phyloP scores from a whole-genome alignment of 2,113 vertebrate genomes.

The Mustelus asterias region DNA sequence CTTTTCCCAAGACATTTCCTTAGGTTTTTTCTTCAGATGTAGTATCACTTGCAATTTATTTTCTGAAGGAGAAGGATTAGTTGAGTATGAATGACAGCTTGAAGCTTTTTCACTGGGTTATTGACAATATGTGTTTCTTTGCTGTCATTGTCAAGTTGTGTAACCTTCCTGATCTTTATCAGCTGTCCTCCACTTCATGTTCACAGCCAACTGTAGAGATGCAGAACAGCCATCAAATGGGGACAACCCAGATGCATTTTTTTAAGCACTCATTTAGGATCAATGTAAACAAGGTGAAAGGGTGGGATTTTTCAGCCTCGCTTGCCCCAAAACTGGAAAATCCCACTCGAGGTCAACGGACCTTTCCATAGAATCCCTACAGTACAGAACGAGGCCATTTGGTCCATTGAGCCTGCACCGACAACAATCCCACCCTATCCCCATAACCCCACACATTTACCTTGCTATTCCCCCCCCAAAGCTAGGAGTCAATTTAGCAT shows the following conservation, averaged over 20 bases:
- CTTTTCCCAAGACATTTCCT: slow-evolving; percentile 34
- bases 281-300: neutral
- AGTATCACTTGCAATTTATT: slow-evolving; percentile 29
- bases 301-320: too few relatives aligned
- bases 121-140: slow-evolving; percentile 11
- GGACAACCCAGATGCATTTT: neutral
- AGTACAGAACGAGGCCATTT: too few relatives aligned
- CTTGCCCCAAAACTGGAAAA: too few relatives aligned
- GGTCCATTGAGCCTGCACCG: too few relatives aligned
- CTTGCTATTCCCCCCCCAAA: too few relatives aligned
- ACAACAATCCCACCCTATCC: too few relatives aligned
- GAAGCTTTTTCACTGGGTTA: slow-evolving; percentile 11
- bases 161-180: slow-evolving; percentile 7
- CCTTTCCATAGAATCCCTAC: too few relatives aligned
- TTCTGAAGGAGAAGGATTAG: neutral
- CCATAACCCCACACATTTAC: too few relatives aligned
- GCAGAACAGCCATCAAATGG: neutral
- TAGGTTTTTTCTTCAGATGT: slow-evolving; percentile 21
- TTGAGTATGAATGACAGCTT: slow-evolving; percentile 25
- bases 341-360: too few relatives aligned
- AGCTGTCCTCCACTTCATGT: neutral
- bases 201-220: neutral
- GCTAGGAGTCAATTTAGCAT: too few relatives aligned
- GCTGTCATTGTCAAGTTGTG: slow-evolving; percentile 4
- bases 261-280: neutral